Conservation (phyloP, 2,888 invertebrate genomes). For the Drosophila glabriapex region DNA sequence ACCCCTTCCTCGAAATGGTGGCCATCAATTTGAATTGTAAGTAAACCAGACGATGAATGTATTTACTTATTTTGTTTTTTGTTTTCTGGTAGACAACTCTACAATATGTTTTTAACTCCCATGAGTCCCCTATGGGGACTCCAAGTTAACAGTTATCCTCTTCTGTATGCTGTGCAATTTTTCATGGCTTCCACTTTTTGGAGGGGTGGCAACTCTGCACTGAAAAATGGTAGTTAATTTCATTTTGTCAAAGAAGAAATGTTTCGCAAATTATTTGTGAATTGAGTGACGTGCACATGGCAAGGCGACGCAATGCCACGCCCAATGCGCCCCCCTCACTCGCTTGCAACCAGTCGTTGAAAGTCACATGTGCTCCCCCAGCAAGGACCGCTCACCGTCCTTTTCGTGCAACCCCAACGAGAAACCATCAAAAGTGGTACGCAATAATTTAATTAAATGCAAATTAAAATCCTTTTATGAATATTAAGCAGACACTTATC, state of each 20-base stretch:
- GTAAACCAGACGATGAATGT: constrained; percentile 37
- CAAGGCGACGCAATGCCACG: constrained; percentile 8
- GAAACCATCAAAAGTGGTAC: constrained; percentile 12
- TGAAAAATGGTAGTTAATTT: constrained; percentile 51
- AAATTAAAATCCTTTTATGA: constrained; percentile 82
- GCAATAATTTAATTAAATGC: constrained; percentile 79
- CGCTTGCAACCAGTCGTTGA: constrained; percentile 3
- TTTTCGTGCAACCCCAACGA: neutral
- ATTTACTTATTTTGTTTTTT: neutral
- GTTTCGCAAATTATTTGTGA: constrained; percentile 59
- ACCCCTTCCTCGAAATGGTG: constrained; percentile 55
- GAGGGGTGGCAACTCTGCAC: constrained; percentile 8
- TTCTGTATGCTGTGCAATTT: constrained; percentile 6
- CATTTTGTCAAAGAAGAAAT: constrained; percentile 50
- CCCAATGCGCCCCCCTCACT: neutral
- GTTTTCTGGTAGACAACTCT: neutral
- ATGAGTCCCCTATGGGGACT: constrained; percentile 3
- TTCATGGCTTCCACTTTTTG: neutral
- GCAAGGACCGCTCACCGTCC: neutral
- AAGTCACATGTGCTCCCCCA: constrained; percentile 25
- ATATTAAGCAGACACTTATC: constrained; percentile 63
- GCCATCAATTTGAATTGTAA: constrained; percentile 74
- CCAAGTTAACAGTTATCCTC: constrained; percentile 2
- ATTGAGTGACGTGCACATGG: constrained; percentile 55
- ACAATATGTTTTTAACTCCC: constrained; percentile 13